Base-by-base conservation (phyloP, 1,140 invertebrate species). In the Lepidurus couesii region DNA sequence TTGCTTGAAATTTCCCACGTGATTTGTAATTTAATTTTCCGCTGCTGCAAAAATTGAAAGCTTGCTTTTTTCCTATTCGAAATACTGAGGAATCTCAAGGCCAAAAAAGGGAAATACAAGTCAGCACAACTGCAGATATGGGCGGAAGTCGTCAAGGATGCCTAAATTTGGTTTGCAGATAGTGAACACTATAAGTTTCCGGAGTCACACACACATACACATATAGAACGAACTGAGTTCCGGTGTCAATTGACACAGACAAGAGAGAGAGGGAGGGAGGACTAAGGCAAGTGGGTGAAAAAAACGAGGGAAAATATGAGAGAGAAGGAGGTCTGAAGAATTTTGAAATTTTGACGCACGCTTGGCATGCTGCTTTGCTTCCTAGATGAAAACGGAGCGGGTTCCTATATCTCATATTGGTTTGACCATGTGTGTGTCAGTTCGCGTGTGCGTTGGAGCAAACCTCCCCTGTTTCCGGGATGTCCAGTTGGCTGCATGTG, bases 401-500 rank as follows among this genome's bases (percentile, higher is more conserved):
- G 42, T n/a, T 6, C 13, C 74, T 24, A 2, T 9, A 44, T 7
- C 74, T 75, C 34, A 44, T 75, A 47, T 10, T 24, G 44, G 76
- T 26, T 43, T 26, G 45, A 65, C 44, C 76, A 65, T 77, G 76
- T 77, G 76, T 26, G 34, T 77, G 45, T 77, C 34, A 53, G 76
- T 24, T 47, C 16, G 53, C 53, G 16, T 65, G 53, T 65, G 53
- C 53, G 53, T 65, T 65, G 53, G 53, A 65, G 53, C 53, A 65
- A 21, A 16, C 53, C 65, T 75, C 78, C 74, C 78, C 78, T 79
- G 78, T 75, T 79, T 79, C 78, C 78, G 78, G 78, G 78, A 79
- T 79, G 78, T 79, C 78, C 78, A 79, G 73, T 79, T 79, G 78
- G 78, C 74, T 79, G 78, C 65, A 42, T 74, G 53, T 78, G 53